Base-by-base conservation (phyloP, 2,113 vertebrate species). In the Zosterops lateralis region DNA sequence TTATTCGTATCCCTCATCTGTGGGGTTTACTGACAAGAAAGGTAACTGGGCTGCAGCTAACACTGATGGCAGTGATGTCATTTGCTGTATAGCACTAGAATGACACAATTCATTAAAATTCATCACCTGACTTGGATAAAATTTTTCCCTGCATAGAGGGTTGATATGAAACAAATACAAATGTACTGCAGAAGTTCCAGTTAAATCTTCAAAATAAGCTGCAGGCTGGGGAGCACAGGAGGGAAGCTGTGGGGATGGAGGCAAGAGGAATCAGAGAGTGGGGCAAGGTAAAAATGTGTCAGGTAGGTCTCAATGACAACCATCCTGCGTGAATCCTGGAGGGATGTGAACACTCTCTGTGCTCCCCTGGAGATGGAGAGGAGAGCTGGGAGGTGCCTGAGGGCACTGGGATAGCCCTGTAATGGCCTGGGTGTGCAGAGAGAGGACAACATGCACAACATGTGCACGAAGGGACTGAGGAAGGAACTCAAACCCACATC, bases 301-400 rank as follows among this genome's bases (percentile, higher is more conserved):
- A 13, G 45, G 10, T 8, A 16, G 14, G 10, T 5, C 42, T 68
- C 45, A 70, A 5, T 0, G 1, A 14, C 22, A 54, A 26, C 17
- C 6, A 12, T 28, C 14, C 60, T 17, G 9, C 0, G 0, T 0
- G 1, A 58, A 34, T 22, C 25, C 38, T 28, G 50, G 29, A 50
- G 14, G 14, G 9, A 10, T 53, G 25, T 1, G 2, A 29, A 17
- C 1, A 1, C 3, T 70, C 31, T 66, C 34, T 50, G 19, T 68
- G 31, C 4, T 71, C 12, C 29, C 12, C 47, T 50, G 54, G 22
- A 72, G 15, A 10, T 1, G 3, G 65, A 60, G 20, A 81, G 40
- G 14, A 66, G 20, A 42, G 15, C 18, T 12, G 1, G 5, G 25
- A 72, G 6, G 21, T 25, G 19, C 16, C 10, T 22, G 31, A 45